A percentile compares a stretch with the other conserved stretches of the same genome.
These are phyloP conservation scores for Ardeotis arabs DNA, from an alignment of 2,113 vertebrate genomes.

Conservation along the genomic window DNA sequence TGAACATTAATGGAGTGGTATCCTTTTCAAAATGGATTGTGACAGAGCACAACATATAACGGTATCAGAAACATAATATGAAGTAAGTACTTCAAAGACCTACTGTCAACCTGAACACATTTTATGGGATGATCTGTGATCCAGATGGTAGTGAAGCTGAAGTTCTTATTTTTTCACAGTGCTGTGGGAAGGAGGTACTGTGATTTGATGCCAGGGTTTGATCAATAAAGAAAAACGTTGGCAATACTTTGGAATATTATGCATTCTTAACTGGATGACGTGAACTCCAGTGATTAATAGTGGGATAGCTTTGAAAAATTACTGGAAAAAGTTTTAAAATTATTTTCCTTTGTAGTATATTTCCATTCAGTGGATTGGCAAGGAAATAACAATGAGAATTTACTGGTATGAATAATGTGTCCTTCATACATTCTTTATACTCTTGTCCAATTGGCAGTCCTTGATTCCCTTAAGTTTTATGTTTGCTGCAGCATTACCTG, in stretches of 20 bases:
- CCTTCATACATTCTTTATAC: neutral
- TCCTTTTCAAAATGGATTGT: conserved; percentile 6
- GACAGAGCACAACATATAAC: neutral
- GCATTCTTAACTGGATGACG: conserved; percentile 29
- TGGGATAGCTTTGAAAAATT: conserved; percentile 31
- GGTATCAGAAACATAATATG: neutral
- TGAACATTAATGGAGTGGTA: neutral
- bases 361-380: conserved; percentile 61
- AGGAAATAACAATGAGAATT: conserved; percentile 43
- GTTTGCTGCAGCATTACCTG: conserved; percentile 24
- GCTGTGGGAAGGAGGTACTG: conserved; percentile 15
- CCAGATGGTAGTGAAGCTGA: conserved; percentile 23
- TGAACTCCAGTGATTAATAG: neutral
- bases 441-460: conserved; percentile 18
- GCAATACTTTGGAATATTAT: conserved; percentile 29
- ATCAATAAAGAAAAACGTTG: conserved; percentile 61
- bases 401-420: conserved; percentile 37
- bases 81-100: conserved; percentile 19
- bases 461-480: neutral
- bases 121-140: conserved; percentile 58
- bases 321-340: conserved; percentile 47
- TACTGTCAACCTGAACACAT: conserved; percentile 20
- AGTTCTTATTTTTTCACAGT: neutral
- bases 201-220: neutral
- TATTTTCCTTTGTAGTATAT: conserved; percentile 40